Evolutionary conservation across 1,140 invertebrate species (phyloP), one percentile per base, ranked within the genome.

Genomic region (Atta texana): DNA sequence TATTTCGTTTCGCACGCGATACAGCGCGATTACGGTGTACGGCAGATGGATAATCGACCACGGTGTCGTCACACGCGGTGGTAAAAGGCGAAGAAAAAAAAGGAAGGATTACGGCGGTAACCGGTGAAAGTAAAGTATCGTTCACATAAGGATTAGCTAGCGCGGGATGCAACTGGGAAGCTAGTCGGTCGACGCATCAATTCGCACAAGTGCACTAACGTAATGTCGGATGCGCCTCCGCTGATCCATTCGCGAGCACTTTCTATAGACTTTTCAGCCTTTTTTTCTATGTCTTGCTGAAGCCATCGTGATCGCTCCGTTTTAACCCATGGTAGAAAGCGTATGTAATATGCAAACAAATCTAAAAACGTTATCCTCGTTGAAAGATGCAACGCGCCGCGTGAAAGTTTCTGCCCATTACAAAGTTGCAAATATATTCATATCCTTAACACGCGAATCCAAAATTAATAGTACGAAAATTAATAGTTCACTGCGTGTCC

Each of bases 1-100:
- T 69, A 55, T 84, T 84, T 84, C 72, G 80, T 61, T 84, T 84
- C 80, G 69, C 80, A 84, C 80, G 80, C 80, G 80, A 84, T 84
- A 74, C 80, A 55, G 69, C 55, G 80, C 55, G 80, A 84, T 84
- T 84, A 61, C 55, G 77, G 59, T 31, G 21, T 16, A 71, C 77
- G 55, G 69, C 68, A 84, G 80, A 84, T 84, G 55, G 80, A 84
- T 84, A 84, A 84, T 84, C 44, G 80, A 75, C 80, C 39, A 51
- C 55, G 68, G 80, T 84, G 80, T 84, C 80, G 80, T 84, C 80
- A 84, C 55, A 84, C 80, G 57, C 80, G 69, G 68, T 61, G 55
- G 80, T 57, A 61, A 61, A 39, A 61, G 80, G 55, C 24, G 49
- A 75, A 51, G 39, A 74, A 74, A 84, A 84, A 74, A 72, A 57